Conservation (phyloP, 2,888 invertebrate genomes). For the Baronia brevicornis region DNA sequence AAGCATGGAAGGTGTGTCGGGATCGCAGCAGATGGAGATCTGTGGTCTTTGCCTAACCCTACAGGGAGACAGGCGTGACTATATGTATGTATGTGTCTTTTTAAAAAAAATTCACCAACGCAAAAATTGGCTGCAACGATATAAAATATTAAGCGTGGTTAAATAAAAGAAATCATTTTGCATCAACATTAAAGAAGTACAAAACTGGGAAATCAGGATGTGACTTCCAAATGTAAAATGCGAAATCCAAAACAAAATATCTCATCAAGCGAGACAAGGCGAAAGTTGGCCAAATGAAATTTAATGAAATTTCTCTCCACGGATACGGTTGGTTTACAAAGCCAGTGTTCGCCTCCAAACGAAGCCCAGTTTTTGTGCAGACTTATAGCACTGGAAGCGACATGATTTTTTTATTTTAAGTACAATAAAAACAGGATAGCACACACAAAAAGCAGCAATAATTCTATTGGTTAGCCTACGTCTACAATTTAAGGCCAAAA, state of each 20-base stretch:
- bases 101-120: too few relatives aligned
- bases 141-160: conserved; percentile 4
- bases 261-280: conserved; percentile 28
- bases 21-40: too few relatives aligned
- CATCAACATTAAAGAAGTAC: conserved; percentile 14
- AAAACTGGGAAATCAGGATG: conserved; percentile 16
- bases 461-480: too few relatives aligned
- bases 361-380: conserved; percentile 8
- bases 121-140: too few relatives aligned
- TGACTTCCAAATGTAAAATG: conserved; percentile 21
- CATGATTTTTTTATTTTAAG: background rate
- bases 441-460: too few relatives aligned
- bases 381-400: background rate
- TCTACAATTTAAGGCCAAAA: too few relatives aligned
- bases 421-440: too few relatives aligned
- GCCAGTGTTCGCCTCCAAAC: conserved; percentile 22
- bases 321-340: conserved; percentile 37
- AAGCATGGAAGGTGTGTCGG: too few relatives aligned
- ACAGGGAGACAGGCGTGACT: too few relatives aligned
- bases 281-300: conserved; percentile 54
- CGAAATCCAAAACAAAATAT: conserved; percentile 38
- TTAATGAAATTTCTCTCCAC: conserved; percentile 55
- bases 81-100: too few relatives aligned
- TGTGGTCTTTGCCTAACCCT: too few relatives aligned
- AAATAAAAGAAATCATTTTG: conserved; percentile 17